These are phyloP conservation scores for Channa striata DNA, from an alignment of 2,797 vertebrate species.

Conservation along the genomic window DNA sequence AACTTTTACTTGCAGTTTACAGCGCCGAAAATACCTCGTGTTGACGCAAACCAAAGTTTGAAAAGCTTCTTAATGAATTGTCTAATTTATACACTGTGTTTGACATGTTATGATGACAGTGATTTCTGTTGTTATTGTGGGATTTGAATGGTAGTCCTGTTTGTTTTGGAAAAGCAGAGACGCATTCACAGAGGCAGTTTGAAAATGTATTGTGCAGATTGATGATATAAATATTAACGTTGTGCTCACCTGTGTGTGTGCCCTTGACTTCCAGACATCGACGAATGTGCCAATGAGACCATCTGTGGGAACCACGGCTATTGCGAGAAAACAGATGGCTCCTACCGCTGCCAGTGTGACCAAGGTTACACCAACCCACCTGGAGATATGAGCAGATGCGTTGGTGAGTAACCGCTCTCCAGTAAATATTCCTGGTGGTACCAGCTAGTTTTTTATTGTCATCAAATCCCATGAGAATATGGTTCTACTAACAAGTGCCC, in stretches of 20 bases:
- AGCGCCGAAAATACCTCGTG: background rate
- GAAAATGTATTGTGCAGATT: conserved; percentile 35
- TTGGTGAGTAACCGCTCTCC: conserved; percentile 71
- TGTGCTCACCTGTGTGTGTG: conserved; percentile 37
- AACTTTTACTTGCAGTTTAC: conserved; percentile 44
- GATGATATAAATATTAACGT: conserved; percentile 57
- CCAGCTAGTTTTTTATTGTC: too few relatives aligned
- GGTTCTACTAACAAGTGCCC: background rate
- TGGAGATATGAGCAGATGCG: conserved; percentile 70
- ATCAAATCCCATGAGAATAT: background rate
- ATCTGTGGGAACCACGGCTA: conserved; percentile 82
- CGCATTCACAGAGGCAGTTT: conserved; percentile 42
- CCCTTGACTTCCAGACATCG: conserved; percentile 70
- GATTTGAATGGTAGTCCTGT: conserved; percentile 47
- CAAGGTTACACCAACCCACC: conserved; percentile 79
- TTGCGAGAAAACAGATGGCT: conserved; percentile 84
- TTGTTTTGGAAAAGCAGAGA: conserved; percentile 50
- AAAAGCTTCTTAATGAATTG: conserved; percentile 51
- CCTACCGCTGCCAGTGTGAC: conserved; percentile 83
- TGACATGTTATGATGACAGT: conserved; percentile 62
- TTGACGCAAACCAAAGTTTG: conserved; percentile 43
- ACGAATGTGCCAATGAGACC: conserved; percentile 81
- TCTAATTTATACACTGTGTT: conserved; percentile 30
- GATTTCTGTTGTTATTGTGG: conserved; percentile 63
- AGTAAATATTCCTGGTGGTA: background rate